Conservation (phyloP, 2,888 invertebrate genomes). For the Rhagonycha fulva region DNA sequence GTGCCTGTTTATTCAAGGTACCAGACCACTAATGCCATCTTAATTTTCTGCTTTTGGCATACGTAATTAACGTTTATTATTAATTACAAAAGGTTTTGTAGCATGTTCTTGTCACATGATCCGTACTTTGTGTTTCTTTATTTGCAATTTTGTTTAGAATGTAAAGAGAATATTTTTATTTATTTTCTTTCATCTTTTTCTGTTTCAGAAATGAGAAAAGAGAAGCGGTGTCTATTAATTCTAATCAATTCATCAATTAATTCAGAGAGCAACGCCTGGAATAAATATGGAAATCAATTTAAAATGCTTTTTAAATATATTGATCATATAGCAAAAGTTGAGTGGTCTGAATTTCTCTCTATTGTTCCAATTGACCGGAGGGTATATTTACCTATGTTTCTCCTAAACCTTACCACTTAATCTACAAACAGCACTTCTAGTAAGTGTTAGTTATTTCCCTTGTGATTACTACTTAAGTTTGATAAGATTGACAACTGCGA, state of each 20-base stretch:
- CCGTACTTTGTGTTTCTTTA: neutral
- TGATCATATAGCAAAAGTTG: neutral
- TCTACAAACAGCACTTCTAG: neutral
- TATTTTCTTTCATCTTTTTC: neutral
- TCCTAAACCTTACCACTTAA: neutral
- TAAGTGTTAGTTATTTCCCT: neutral
- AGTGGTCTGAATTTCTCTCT: neutral
- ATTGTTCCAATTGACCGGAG: neutral
- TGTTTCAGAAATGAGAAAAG: neutral
- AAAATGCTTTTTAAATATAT: neutral
- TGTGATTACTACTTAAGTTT: neutral
- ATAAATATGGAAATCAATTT: neutral
- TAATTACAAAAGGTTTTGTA: neutral
- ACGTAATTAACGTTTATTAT: neutral
- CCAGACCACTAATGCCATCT: neutral
- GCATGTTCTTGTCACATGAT: neutral
- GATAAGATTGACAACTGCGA: neutral
- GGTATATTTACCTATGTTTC: neutral
- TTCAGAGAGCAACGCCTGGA: neutral
- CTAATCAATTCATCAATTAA: no score
- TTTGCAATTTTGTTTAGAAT: neutral
- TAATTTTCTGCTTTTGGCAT: neutral
- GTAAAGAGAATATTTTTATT: neutral
- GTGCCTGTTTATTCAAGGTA: neutral
- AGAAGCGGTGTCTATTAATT: no score